A percentile compares a stretch with the other conserved stretches of the same genome.
These are phyloP conservation scores for Exaiptasia diaphana DNA, from an alignment of 64 coral and sea anemone species.

Conservation along the genomic window DNA sequence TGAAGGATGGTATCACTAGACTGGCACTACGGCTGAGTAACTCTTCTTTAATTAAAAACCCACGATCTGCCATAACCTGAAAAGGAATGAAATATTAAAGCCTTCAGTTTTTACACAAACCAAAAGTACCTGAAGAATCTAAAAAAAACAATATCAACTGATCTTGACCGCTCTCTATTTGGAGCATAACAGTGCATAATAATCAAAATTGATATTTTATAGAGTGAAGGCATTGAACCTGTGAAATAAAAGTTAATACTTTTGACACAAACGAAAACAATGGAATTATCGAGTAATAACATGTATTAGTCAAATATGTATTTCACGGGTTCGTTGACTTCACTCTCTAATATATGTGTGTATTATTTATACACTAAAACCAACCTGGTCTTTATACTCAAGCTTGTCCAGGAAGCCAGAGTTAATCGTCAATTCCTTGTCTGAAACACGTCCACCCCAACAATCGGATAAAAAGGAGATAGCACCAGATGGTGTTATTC, in stretches of 20 bases:
- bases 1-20: conserved; percentile 27
- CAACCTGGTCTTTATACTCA: conserved; percentile 37
- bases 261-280: too few species aligned
- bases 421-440: conserved; percentile 52
- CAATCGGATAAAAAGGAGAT: conserved; percentile 54
- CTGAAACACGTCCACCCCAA: conserved; percentile 50
- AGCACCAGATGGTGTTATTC: conserved; percentile 49
- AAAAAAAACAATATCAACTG: too few species aligned
- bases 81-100: neutral
- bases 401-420: conserved; percentile 35
- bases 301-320: too few species aligned
- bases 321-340: too few species aligned
- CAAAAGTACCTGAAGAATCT: neutral
- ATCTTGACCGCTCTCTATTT: too few species aligned
- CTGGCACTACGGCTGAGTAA: conserved; percentile 13
- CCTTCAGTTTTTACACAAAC: neutral
- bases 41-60: conserved; percentile 41
- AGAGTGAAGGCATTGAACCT: too few species aligned
- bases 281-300: too few species aligned
- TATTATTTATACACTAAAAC: too few species aligned
- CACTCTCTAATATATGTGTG: too few species aligned
- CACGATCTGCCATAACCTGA: conserved; percentile 21
- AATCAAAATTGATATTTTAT: too few species aligned
- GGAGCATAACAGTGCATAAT: too few species aligned
- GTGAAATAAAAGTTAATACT: too few species aligned